These are phyloP conservation scores for Brachyrhaphis roseni DNA, from an alignment of 2,797 vertebrate genomes.

Conservation along the genomic window DNA sequence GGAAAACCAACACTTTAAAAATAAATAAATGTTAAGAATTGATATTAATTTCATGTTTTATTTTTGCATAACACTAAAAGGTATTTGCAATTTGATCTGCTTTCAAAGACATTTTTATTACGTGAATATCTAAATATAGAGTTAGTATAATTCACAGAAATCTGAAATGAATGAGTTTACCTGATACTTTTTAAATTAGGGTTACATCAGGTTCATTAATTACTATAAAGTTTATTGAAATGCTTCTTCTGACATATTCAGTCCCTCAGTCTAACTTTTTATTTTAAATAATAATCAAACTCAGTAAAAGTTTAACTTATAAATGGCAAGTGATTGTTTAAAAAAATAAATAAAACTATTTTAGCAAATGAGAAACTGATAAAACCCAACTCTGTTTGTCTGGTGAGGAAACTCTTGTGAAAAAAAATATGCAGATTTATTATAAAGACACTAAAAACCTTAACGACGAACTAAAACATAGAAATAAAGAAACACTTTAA, in stretches of 20 bases:
- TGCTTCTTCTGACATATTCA: background rate
- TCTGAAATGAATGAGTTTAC: background rate
- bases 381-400: background rate
- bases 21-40: background rate
- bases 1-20: background rate
- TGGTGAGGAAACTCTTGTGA: background rate
- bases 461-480: background rate
- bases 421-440: background rate
- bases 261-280: background rate
- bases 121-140: background rate
- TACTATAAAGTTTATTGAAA: background rate
- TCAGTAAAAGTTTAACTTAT: background rate
- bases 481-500: background rate
- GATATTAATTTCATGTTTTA: background rate
- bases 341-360: background rate
- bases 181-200: background rate
- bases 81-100: background rate
- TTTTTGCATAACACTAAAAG: background rate
- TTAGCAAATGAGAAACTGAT: background rate
- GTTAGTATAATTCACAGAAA: background rate
- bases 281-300: background rate
- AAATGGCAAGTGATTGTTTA: background rate
- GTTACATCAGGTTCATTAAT: background rate
- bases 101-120: background rate
- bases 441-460: background rate